Evolutionary conservation across 2,113 vertebrate genomes (phyloP).

Genomic region (Diadophis punctatus): DNA sequence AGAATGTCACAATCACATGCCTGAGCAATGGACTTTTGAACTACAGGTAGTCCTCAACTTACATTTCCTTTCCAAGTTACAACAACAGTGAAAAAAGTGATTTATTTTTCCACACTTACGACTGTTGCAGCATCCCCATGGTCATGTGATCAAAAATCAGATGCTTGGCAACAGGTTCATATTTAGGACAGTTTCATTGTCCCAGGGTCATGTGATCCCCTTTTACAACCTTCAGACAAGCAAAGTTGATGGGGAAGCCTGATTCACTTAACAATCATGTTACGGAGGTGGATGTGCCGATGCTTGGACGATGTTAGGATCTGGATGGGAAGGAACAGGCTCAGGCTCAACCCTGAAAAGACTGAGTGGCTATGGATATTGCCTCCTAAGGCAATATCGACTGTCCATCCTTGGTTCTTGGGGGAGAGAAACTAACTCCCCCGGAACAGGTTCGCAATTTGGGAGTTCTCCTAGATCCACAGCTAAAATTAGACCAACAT

Average conservation of each 20-base stretch:
- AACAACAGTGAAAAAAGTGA: not conserved
- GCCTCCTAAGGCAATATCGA: no score
- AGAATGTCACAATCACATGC: not conserved
- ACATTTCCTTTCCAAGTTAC: not conserved
- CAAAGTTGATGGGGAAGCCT: not conserved
- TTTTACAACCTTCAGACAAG: not conserved
- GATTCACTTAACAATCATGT: not conserved
- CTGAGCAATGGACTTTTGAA: not conserved
- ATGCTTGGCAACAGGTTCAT: not conserved
- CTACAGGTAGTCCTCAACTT: not conserved
- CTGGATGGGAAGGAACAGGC: no score
- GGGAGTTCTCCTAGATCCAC: no score
- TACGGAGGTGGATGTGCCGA: no score
- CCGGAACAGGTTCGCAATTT: no score
- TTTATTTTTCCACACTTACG: not conserved
- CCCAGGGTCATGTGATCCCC: not conserved
- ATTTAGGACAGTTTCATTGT: not conserved
- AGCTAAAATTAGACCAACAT: no score
- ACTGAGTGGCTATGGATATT: no score
- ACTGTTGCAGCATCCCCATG: not conserved
- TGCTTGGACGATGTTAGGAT: no score
- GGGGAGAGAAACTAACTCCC: no score
- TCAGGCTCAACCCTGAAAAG: no score
- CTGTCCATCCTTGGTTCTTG: no score
- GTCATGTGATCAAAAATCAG: not conserved